These are phyloP conservation scores for Rhynchonema sp. DNA, from an alignment of 2,888 invertebrate genomes.

Conservation along the genomic window DNA sequence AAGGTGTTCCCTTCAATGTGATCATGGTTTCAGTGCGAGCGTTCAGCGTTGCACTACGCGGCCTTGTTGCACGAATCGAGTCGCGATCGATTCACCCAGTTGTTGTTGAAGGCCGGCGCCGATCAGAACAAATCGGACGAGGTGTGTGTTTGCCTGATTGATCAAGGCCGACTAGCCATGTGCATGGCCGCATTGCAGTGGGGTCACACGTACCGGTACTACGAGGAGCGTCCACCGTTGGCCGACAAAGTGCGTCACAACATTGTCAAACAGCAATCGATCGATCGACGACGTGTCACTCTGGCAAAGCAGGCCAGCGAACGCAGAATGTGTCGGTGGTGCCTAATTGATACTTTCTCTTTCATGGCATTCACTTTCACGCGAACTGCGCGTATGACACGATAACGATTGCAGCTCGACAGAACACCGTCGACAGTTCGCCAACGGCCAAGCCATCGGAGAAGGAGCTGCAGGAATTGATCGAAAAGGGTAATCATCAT, in stretches of 20 bases:
- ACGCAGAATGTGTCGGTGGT: too few species aligned
- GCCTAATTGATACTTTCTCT: too few species aligned
- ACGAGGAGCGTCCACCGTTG: not conserved
- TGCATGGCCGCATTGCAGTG: too few species aligned
- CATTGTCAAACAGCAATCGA: not conserved
- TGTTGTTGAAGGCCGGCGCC: not conserved
- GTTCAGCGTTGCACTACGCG: slow-evolving; percentile 1
- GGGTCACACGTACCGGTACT: not conserved
- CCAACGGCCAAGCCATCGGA: not conserved
- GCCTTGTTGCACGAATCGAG: not conserved
- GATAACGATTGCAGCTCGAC: not conserved
- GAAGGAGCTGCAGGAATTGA: not conserved
- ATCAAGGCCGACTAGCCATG: too few species aligned
- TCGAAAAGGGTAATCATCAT: not conserved
- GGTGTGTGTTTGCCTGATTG: too few species aligned
- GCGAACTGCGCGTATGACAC: too few species aligned
- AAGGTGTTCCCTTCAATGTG: too few species aligned
- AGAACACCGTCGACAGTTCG: not conserved
- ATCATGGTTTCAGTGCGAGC: not conserved
- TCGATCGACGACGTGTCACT: not conserved
- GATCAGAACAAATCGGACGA: not conserved
- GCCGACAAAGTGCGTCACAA: not conserved
- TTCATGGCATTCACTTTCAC: too few species aligned
- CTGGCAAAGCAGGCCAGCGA: not conserved
- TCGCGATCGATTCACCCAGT: not conserved